These are phyloP conservation scores for Helleia helle DNA, from an alignment of 2,888 invertebrate species.

Conservation along the genomic window DNA sequence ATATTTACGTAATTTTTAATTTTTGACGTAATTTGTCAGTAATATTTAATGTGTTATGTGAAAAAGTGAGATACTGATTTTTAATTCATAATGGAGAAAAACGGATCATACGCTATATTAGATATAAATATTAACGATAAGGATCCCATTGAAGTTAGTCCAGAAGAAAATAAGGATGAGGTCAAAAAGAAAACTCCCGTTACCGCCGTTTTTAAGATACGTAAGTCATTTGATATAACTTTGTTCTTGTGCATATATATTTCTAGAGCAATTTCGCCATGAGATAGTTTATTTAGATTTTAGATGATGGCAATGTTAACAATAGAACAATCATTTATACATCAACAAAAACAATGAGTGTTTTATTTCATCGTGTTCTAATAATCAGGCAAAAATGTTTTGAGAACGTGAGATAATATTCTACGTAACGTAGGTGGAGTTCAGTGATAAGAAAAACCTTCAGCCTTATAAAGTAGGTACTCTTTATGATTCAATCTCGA, in stretches of 20 bases:
- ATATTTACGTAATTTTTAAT: no score
- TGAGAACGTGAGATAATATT: conserved; percentile 5
- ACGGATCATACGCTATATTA: conserved; percentile 50
- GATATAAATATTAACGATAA: conserved; percentile 50
- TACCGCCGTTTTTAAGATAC: conserved; percentile 49
- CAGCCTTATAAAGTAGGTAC: not conserved
- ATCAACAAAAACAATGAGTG: conserved; percentile 2
- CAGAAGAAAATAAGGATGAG: conserved; percentile 28
- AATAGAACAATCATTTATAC: conserved; percentile 3
- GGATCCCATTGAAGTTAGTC: conserved; percentile 30
- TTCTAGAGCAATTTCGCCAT: not conserved
- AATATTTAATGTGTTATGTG: no score
- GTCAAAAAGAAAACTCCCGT: conserved; percentile 33
- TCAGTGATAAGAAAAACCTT: not conserved
- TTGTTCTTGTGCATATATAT: not conserved
- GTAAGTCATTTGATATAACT: conserved; percentile 37
- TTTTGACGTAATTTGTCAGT: no score
- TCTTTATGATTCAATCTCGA: not conserved
- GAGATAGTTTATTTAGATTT: not conserved
- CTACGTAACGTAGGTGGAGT: not conserved
- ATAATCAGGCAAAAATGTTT: not conserved
- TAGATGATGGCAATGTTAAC: not conserved
- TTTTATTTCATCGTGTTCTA: not conserved
- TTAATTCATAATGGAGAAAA: conserved; percentile 25
- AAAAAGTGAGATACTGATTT: not conserved